These are phyloP conservation scores for Drosophila dunni DNA, from an alignment of 1,140 invertebrate genomes.

Conservation along the genomic window DNA sequence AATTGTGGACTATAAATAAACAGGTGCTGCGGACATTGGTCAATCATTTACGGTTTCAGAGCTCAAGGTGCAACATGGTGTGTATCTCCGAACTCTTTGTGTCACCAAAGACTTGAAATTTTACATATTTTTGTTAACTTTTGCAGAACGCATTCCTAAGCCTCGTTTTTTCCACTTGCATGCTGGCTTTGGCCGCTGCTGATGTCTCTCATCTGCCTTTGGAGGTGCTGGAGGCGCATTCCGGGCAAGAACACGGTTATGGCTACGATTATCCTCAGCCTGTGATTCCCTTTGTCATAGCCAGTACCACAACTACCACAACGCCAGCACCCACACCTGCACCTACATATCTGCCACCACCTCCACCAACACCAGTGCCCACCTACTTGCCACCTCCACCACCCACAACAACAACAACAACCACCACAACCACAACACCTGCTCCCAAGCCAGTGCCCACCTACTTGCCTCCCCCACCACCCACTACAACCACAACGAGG, in stretches of 20 bases:
- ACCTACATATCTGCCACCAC: constrained; percentile 64
- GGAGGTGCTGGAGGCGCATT: constrained; percentile 46
- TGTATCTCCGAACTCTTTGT: constrained; percentile 33
- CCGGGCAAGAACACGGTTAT: constrained; percentile 52
- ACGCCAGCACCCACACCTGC: constrained; percentile 58
- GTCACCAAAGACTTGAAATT: constrained; percentile 1
- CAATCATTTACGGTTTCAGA: constrained; percentile 73
- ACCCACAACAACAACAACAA: constrained; percentile 17
- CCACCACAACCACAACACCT: constrained; percentile 40
- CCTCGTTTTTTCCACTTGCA: constrained; percentile 46
- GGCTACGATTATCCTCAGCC: constrained; percentile 75
- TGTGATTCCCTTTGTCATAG: constrained; percentile 64
- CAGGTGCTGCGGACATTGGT: constrained; percentile 50
- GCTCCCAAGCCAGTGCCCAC: constrained; percentile 49
- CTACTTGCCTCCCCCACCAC: constrained; percentile 48
- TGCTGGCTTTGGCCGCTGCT: constrained; percentile 59
- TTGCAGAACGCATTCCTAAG: constrained; percentile 57
- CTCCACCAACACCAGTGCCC: constrained; percentile 40
- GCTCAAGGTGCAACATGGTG: constrained; percentile 77
- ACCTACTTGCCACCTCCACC: constrained; percentile 46
- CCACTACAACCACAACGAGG: constrained; percentile 44
- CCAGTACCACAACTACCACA: constrained; percentile 50
- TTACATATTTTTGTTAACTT: background rate
- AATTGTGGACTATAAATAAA: constrained; percentile 81
- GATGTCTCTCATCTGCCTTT: constrained; percentile 75